Evolutionary conservation across 1,140 invertebrate species (phyloP), one percentile per base, ranked within the genome.

Genomic region (Adoxophyes honmai): DNA sequence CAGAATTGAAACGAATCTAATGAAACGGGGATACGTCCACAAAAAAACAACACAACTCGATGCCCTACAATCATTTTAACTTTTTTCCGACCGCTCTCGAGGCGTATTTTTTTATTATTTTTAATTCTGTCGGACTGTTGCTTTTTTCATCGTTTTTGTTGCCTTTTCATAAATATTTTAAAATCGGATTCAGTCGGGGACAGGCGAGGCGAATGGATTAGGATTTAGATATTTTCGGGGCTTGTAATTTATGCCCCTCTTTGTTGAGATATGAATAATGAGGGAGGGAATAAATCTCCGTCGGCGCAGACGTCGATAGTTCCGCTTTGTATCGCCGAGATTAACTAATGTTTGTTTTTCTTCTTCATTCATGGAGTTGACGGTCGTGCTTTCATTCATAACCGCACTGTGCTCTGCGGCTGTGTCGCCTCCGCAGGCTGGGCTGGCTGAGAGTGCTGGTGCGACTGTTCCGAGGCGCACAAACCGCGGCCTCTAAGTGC

Each of bases 151-250:
- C 11, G 71, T 72, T 75, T 82, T 78, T 77, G 67, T 75, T 77
- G 73, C 73, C 78, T 83, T 86, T 85, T 83, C 79, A 85, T 86
- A 83, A 85, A 86, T 86, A 81, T 88, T 87, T 84, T 85, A 85
- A 83, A 87, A 84, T 87, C 81, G 81, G 78, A 85, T 82, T 79
- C 78, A 75, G 70, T 59, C 81, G 78, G 84, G 72, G 84, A 86
- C 82, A 78, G 62, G 73, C 84, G 82, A 70, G 70, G 70, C 84
- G 76, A 87, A 87, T 86, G 84, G 82, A 86, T 88, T 87, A 86
- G 78, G 81, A 83, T 78, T 87, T 87, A 79, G 82, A 86, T 87
- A 87, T 85, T 85, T 86, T 86, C 73, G 82, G 81, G 70, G 59
- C 73, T 67, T 64, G 74, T 87, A 83, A 87, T 87, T 84, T 84